Conservation (phyloP, 2,113 vertebrate genomes). For the Chinchilla lanigera region DNA sequence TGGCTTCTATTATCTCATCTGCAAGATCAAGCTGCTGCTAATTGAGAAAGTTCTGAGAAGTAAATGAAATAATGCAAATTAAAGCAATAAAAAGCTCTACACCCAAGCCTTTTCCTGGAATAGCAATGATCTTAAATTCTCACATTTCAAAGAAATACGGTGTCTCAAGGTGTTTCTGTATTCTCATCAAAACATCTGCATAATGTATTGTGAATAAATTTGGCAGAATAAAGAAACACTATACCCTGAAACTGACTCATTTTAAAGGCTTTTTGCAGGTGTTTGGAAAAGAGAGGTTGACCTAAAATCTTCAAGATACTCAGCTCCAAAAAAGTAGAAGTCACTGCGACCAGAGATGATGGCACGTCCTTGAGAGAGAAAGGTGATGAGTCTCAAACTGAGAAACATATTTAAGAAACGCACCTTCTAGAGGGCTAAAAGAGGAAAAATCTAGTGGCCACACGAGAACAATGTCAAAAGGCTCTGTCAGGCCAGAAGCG, state of each 20-base stretch:
- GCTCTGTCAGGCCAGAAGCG: conserved; percentile 84
- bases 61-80: conserved; percentile 71
- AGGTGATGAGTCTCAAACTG: conserved; percentile 87
- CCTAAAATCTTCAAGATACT: conserved; percentile 92
- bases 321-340: conserved; percentile 93
- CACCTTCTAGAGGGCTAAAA: conserved; percentile 90
- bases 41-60: conserved; percentile 69
- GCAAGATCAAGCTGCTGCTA: conserved; percentile 61
- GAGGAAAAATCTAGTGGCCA: conserved; percentile 93
- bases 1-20: conserved; percentile 47
- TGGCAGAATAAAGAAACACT: conserved; percentile 60
- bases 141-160: conserved; percentile 72
- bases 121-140: conserved; percentile 61
- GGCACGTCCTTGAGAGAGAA: conserved; percentile 91
- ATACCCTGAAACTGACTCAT: conserved; percentile 39
- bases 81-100: conserved; percentile 67
- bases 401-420: conserved; percentile 91
- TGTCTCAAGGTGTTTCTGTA: conserved; percentile 66
- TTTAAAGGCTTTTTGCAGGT: conserved; percentile 87
- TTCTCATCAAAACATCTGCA: conserved; percentile 78
- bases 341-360: conserved; percentile 93
- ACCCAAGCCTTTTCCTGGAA: conserved; percentile 63
- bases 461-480: conserved; percentile 91
- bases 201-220: conserved; percentile 67
- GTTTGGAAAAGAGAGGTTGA: conserved; percentile 91